Conservation (phyloP, 2,797 vertebrate species). For the Poliocrania exsul region DNA sequence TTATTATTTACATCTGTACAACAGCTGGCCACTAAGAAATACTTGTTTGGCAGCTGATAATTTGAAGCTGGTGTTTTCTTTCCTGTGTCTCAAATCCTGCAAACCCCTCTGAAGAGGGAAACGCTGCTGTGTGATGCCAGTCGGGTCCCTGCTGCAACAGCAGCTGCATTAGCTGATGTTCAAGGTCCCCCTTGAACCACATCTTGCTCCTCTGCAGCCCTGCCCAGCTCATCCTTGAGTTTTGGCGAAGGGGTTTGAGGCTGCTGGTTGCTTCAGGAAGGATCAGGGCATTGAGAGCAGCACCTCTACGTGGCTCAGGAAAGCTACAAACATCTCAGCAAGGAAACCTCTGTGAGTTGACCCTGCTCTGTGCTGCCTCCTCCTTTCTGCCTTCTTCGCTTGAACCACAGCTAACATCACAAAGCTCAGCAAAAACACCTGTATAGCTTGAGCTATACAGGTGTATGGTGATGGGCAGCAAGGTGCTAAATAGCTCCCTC, state of each 20-base stretch:
- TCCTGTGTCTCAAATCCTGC: not conserved
- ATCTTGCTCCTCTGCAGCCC: not conserved
- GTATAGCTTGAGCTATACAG: not conserved
- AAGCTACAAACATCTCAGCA: not conserved
- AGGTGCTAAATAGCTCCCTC: not conserved
- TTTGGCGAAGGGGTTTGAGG: not conserved
- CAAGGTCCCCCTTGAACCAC: not conserved
- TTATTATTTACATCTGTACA: not conserved
- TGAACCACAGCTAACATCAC: constrained; percentile 35
- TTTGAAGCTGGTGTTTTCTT: not conserved
- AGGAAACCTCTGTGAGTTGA: not conserved
- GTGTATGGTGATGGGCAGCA: constrained; percentile 23
- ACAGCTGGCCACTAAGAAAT: not conserved
- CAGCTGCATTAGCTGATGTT: not conserved
- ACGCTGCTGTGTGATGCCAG: not conserved
- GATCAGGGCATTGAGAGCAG: not conserved
- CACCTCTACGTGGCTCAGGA: not conserved
- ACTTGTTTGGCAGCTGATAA: not conserved
- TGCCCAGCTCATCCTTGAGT: not conserved
- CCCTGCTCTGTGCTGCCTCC: constrained; percentile 28
- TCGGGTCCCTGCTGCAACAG: not conserved
- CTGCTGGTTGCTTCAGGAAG: not conserved
- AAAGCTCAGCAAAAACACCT: not conserved
- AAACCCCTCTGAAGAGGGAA: not conserved
- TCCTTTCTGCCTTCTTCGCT: constrained; percentile 43